A percentile compares a stretch with the other conserved stretches of the same genome.
Evolutionary conservation across 2,888 invertebrate species (phyloP).

Genomic region (Heliconius charithonia): DNA sequence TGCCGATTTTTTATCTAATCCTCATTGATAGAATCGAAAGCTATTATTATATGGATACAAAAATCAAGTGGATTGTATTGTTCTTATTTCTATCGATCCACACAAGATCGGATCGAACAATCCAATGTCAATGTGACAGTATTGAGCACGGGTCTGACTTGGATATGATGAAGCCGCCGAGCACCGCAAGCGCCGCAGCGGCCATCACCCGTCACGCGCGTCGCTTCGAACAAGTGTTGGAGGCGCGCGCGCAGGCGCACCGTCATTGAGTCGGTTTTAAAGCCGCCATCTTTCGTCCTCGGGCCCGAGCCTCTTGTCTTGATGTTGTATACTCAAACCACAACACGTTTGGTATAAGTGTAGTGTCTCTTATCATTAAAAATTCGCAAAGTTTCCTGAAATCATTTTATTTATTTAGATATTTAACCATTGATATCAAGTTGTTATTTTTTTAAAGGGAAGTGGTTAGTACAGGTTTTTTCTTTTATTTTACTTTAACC

Average conservation of each 20-base stretch:
- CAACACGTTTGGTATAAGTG: conserved; percentile 94
- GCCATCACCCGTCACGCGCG: conserved; percentile 79
- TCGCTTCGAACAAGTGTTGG: conserved; percentile 58
- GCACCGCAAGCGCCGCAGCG: conserved; percentile 69
- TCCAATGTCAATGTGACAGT: conserved; percentile 46
- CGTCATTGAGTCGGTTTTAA: conserved; percentile 92
- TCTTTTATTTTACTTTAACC: no score
- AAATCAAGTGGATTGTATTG: neutral
- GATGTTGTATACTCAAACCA: conserved; percentile 97
- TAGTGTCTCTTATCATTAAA: conserved; percentile 93
- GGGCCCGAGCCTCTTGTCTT: conserved; percentile 91
- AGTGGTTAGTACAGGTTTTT: no score
- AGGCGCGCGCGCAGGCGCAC: conserved; percentile 78
- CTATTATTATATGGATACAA: neutral
- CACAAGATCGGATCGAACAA: neutral
- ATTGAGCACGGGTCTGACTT: conserved; percentile 58
- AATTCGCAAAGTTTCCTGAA: conserved; percentile 93
- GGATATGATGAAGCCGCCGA: conserved; percentile 66
- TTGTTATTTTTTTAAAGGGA: neutral
- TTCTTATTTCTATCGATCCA: neutral
- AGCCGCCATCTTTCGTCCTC: conserved; percentile 91
- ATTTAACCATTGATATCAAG: neutral
- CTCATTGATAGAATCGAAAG: neutral
- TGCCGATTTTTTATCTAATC: neutral
- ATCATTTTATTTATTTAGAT: conserved; percentile 44